Percentiles rank a stretch among this genome's conserved stretches.
Evolutionary conservation across 2,888 invertebrate genomes (phyloP).

Genomic region (Nomada ferruginata): DNA sequence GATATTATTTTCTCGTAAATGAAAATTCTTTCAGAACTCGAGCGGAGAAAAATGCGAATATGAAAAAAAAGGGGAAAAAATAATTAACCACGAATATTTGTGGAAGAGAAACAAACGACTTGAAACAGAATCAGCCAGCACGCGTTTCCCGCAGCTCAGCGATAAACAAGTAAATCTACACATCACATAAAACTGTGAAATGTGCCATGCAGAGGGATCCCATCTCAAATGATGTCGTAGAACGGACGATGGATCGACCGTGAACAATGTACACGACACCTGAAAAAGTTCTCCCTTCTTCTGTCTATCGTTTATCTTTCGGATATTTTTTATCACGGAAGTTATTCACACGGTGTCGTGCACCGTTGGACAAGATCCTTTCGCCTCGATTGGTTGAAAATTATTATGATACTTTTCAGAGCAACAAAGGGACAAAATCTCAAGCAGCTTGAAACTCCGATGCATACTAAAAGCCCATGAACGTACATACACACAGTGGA

Average conservation of each 20-base stretch:
- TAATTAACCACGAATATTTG: background rate
- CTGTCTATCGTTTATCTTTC: constrained; percentile 16
- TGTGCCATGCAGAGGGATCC: constrained; percentile 57
- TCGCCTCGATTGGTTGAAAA: constrained; percentile 30
- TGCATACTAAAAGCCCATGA: constrained; percentile 48
- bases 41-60: no score
- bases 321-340: background rate
- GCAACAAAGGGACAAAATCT: constrained; percentile 15
- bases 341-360: constrained; percentile 14
- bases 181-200: constrained; percentile 36
- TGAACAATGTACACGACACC: constrained; percentile 41
- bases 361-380: constrained; percentile 6
- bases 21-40: no score
- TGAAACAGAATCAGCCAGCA: background rate
- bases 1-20: no score
- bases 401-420: constrained; percentile 25
- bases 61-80: no score
- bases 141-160: constrained; percentile 19
- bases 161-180: constrained; percentile 24
- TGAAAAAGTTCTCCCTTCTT: background rate
- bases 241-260: constrained; percentile 39
- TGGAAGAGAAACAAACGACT: background rate
- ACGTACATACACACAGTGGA: constrained; percentile 18
- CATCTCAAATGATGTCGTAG: constrained; percentile 34
- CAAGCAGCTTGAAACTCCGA: constrained; percentile 39